Evolutionary conservation across 2,888 invertebrate species (phyloP).

Genomic region (Eupithecia abbreviata): DNA sequence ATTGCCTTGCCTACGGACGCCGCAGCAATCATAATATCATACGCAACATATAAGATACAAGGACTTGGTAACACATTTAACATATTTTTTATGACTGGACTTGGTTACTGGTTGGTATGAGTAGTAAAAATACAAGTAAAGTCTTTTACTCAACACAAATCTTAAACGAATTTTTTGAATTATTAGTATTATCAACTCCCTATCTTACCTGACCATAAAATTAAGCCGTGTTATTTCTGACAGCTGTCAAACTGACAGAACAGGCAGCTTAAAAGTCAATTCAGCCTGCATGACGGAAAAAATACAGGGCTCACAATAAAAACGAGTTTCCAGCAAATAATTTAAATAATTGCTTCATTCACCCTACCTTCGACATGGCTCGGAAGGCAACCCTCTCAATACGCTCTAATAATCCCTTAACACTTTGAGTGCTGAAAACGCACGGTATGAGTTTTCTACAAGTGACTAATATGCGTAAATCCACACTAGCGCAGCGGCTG

Average conservation of each 20-base stretch:
- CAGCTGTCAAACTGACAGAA: conserved; percentile 10
- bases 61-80: not conserved
- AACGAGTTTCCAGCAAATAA: conserved; percentile 15
- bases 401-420: conserved; percentile 36
- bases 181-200: not conserved
- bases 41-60: not conserved
- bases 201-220: not conserved
- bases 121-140: not conserved
- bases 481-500: no score
- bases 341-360: conserved; percentile 22
- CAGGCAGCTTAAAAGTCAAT: conserved; percentile 1
- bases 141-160: not conserved
- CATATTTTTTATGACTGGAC: not conserved
- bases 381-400: conserved; percentile 23
- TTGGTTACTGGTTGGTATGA: not conserved
- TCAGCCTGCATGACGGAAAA: not conserved
- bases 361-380: conserved; percentile 9
- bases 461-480: no score
- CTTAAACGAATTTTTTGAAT: not conserved
- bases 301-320: conserved; percentile 4
- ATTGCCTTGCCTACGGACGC: not conserved
- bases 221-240: not conserved
- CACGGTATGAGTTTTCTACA: no score
- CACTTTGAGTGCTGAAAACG: no score
- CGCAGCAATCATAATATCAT: not conserved